Base-by-base conservation (phyloP, 2,113 vertebrate genomes). In the Myxocyprinus asiaticus region DNA sequence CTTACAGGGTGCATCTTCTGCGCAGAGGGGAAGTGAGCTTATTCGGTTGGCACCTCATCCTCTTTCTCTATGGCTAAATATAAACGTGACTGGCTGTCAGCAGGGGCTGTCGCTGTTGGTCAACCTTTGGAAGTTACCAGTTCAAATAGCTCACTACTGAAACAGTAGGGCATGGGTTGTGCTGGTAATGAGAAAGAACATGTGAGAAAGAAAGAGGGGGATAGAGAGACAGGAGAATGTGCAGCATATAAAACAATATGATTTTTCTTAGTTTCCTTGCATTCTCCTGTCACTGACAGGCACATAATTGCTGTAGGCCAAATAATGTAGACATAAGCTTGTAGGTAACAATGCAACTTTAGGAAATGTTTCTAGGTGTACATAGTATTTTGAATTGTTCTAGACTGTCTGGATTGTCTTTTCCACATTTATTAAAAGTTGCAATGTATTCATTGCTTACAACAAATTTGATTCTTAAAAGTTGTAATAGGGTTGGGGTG, bases 31-130 rank as follows among this genome's bases (percentile, higher is more conserved):
- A 85, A 81, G 83, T 80, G 82, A 62, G 78, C 90, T 80, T 88
- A 87, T 79, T 84, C 77, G 79, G 79, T 77, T 80, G 69, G 69
- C 69, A 71, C 62, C 61, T 56, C 42, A 55, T 79, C 79, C 62
- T 86, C 82, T 88, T 86, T 85, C 84, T 89, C 79, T 78, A 84
- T 66, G 77, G 86, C 84, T 88, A 89, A 91, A 89, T 90, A 88
- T 88, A 90, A 90, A 86, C 77, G 68, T 84, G 84, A 88, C 55
- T 67, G 17, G 11, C 63, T 90, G 84, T 86, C 79, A 62, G 61
- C 50, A 47, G 15, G 44, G 85, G 75, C 51, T 47, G 70, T 70
- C 81, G 82, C 66, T 83, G 74, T 15, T 6, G 43, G 47, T 55
- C 45, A 42, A 63, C 66, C 71, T 68, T 76, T 65, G 43, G 50